Conservation (phyloP, 2,797 vertebrate genomes). For the Sandelia bainsii region DNA sequence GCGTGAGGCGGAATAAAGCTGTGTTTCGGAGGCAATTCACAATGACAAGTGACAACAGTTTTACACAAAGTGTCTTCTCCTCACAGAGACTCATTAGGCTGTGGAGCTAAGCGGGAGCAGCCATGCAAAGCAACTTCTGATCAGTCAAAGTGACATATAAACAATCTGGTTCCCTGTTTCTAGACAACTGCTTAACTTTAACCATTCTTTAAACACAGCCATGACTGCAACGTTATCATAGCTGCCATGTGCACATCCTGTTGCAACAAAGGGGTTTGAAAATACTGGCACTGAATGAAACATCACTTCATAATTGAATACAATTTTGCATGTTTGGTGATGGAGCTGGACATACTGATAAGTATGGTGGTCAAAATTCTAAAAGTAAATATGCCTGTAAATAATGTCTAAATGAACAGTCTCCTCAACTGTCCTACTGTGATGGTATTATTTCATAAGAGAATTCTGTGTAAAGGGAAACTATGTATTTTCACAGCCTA, state of each 20-base stretch:
- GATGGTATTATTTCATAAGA: neutral
- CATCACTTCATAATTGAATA: too few species aligned
- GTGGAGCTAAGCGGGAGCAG: constrained; percentile 42
- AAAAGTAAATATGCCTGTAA: neutral
- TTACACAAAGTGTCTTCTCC: constrained; percentile 63
- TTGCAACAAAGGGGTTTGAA: neutral
- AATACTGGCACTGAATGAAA: neutral
- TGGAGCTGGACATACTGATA: neutral
- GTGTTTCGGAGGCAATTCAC: constrained; percentile 68
- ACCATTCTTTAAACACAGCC: neutral
- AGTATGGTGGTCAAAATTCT: neutral
- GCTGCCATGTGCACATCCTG: neutral
- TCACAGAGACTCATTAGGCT: constrained; percentile 67
- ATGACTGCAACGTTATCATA: neutral
- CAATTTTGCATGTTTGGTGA: too few species aligned
- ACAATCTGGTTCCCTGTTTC: constrained; percentile 42
- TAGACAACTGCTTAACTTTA: neutral
- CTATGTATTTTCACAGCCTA: neutral
- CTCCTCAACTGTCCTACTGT: neutral
- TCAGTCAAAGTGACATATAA: constrained; percentile 65
- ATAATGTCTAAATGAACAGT: neutral
- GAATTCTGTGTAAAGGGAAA: neutral
- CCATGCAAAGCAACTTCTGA: constrained; percentile 62
- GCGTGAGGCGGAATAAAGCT: constrained; percentile 57
- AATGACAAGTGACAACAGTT: constrained; percentile 75